Base-by-base conservation (phyloP, 1,140 invertebrate species). In the Cecropterus lyciades region DNA sequence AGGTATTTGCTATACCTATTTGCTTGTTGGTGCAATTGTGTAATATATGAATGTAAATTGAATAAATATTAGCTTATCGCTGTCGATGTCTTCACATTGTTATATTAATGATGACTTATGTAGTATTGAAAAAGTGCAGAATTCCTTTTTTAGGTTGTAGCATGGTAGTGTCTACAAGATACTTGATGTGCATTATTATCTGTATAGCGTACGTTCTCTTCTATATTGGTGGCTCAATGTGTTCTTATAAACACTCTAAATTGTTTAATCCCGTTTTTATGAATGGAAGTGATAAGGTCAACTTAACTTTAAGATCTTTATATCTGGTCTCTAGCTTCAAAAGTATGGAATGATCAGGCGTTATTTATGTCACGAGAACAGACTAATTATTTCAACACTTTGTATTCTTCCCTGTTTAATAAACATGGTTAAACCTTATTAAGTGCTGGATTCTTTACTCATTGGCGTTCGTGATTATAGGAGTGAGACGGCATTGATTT, bases 11-110 rank as follows among this genome's bases (percentile, higher is more conserved):
- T 33, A 48, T 60, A 60, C 56, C 42, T 52, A 48, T 53, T 69
- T 67, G 37, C 59, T 59, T 65, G 42, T 43, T 60, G 68, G 79
- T 78, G 70, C 72, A 72, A 78, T 76, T 76, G 67, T 73, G 55
- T 80, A 71, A 49, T 40, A 62, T 49, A 62, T 62, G 7, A 49
- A 13, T 49, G 45, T 49, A 49, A 62, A 62, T 62, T 62, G 14
- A 40, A 62, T 30, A 62, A 37, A 62, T 62, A 51, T 62, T 40
- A 24, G 59, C 59, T 49, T 62, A 49, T 62, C 17, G 59, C 48
- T 42, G 8, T 52, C 15, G 37, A 37, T 63, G 46, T 62, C 33
- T 62, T 62, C 27, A 51, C 17, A 9, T 40, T 43, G 37, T 40
- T 40, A 40, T 40, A 40, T 40, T n/a, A 11, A 40, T 40, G 37